Evolutionary conservation across 2,113 vertebrate species (phyloP).

Genomic region (Plectropomus leopardus): DNA sequence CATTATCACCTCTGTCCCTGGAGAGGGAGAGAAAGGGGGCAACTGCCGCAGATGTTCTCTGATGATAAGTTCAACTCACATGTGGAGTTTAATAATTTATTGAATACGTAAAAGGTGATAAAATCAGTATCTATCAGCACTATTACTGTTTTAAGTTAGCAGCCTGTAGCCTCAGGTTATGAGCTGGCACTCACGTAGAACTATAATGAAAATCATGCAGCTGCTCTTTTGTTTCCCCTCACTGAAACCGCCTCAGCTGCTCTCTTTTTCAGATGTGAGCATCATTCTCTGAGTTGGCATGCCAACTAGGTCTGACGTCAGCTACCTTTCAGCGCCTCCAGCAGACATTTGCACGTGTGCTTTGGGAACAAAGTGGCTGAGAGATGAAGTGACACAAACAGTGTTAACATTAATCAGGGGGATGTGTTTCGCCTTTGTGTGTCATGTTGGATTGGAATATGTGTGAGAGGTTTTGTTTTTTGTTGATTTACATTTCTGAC

Average conservation of each 20-base stretch:
- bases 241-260: constrained; percentile 18
- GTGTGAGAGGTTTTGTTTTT: not conserved
- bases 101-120: not conserved
- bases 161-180: not conserved
- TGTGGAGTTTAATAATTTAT: not conserved
- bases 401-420: not conserved
- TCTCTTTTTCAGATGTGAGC: constrained; percentile 36
- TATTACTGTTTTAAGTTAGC: not conserved
- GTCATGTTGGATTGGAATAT: not conserved
- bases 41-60: not conserved
- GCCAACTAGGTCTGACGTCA: constrained; percentile 71
- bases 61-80: not conserved
- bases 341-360: constrained; percentile 27
- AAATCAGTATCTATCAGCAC: not conserved
- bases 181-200: not conserved
- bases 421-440: not conserved
- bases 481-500: not conserved
- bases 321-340: constrained; percentile 59
- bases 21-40: too few relatives aligned
- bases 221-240: not conserved
- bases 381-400: constrained; percentile 21
- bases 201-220: not conserved
- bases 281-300: constrained; percentile 67
- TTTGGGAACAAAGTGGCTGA: constrained; percentile 13
- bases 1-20: constrained; percentile 58